These are phyloP conservation scores for Vipera latastei DNA, from an alignment of 2,797 vertebrate genomes.

Conservation along the genomic window DNA sequence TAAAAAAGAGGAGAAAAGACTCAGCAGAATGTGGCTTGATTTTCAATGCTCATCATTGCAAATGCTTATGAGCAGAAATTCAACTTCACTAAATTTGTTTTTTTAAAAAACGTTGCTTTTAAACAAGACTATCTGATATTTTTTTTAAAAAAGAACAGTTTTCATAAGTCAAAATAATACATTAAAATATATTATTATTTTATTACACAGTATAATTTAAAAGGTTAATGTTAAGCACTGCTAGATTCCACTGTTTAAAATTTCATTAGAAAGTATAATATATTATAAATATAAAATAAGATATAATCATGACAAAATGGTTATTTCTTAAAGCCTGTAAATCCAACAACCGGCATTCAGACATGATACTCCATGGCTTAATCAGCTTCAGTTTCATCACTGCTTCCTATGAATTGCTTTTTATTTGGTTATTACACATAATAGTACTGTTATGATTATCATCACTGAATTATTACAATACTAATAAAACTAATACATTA, in stretches of 20 bases:
- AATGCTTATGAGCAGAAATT: not conserved
- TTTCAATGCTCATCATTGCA: not conserved
- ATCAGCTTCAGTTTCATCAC: not conserved
- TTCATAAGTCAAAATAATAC: not conserved
- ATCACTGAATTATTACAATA: not conserved
- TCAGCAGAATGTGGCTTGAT: not conserved
- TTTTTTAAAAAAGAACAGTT: not conserved
- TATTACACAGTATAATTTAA: not conserved
- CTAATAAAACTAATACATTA: not conserved
- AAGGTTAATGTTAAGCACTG: not conserved
- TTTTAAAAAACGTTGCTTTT: not conserved
- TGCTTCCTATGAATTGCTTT: not conserved
- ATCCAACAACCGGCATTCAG: not conserved
- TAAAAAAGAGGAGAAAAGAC: not conserved
- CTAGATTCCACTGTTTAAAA: not conserved
- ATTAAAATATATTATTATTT: not conserved
- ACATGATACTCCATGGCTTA: not conserved
- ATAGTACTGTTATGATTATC: not conserved
- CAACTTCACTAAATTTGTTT: not conserved
- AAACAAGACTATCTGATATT: not conserved
- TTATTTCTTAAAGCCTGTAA: not conserved
- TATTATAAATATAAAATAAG: not conserved
- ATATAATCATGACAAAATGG: not conserved
- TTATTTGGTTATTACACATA: not conserved
- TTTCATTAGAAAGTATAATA: not conserved